These are phyloP conservation scores for Drymonia ruficornis DNA, from an alignment of 2,888 invertebrate species.

Conservation along the genomic window DNA sequence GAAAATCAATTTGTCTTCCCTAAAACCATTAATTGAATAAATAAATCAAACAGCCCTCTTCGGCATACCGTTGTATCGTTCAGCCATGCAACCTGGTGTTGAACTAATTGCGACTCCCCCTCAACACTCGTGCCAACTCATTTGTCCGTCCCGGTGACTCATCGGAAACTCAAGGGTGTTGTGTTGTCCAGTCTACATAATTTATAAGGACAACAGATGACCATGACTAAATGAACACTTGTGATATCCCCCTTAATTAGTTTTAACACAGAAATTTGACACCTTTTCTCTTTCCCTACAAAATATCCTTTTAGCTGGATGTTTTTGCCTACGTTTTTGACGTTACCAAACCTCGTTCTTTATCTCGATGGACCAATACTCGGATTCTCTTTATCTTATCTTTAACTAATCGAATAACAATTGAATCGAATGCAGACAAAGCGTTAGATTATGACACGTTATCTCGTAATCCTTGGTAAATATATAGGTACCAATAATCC, in stretches of 20 bases:
- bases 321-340: neutral
- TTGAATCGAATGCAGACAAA: slow-evolving; percentile 6
- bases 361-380: no score
- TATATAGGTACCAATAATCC: slow-evolving; percentile 79
- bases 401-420: slow-evolving; percentile 31
- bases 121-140: slow-evolving; percentile 57
- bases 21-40: slow-evolving; percentile 33
- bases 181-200: slow-evolving; percentile 43
- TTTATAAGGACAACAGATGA: slow-evolving; percentile 59
- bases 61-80: slow-evolving; percentile 43
- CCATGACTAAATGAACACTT: slow-evolving; percentile 45
- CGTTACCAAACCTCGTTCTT: no score
- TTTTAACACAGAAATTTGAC: neutral
- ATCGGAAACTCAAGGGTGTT: slow-evolving; percentile 61
- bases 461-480: slow-evolving; percentile 72
- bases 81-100: slow-evolving; percentile 43
- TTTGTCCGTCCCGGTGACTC: slow-evolving; percentile 70
- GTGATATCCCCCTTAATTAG: slow-evolving; percentile 6
- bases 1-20: slow-evolving; percentile 28
- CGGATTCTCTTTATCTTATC: slow-evolving; percentile 12
- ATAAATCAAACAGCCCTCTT: slow-evolving; percentile 26
- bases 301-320: neutral
- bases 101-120: slow-evolving; percentile 62
- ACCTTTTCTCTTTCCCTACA: neutral
- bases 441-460: slow-evolving; percentile 70